Evolutionary conservation across 1,140 invertebrate genomes (phyloP).

Genomic region (Drosophila kanapiae): DNA sequence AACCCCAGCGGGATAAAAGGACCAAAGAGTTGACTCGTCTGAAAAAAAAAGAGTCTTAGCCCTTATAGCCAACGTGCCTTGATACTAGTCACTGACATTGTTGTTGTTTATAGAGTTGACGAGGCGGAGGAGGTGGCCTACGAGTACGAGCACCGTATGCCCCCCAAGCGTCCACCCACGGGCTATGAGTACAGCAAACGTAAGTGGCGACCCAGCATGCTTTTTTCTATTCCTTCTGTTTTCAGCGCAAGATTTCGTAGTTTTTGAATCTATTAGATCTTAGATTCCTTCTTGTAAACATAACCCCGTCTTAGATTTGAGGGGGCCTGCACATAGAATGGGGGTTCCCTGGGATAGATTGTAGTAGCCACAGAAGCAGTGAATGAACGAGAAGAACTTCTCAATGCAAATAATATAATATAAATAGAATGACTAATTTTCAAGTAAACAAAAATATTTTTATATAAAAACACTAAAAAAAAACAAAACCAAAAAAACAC

Average conservation of each 20-base stretch:
- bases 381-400: constrained; percentile 28
- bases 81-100: not conserved
- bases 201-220: constrained; percentile 49
- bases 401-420: constrained; percentile 37
- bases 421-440: constrained; percentile 38
- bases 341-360: constrained; percentile 25
- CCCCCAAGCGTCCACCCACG: constrained; percentile 58
- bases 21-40: not conserved
- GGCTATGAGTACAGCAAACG: constrained; percentile 76
- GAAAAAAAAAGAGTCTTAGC: constrained; percentile 14
- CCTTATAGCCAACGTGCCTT: not conserved
- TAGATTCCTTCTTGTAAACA: not conserved
- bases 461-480: constrained; percentile 8
- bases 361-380: constrained; percentile 7
- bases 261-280: constrained; percentile 2
- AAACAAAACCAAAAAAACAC: constrained; percentile 8
- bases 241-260: constrained; percentile 2
- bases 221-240: not conserved
- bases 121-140: constrained; percentile 70
- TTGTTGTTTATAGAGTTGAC: constrained; percentile 63
- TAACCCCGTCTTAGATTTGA: too few species aligned
- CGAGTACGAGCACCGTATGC: constrained; percentile 72
- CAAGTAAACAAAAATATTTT: constrained; percentile 26
- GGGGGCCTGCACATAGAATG: constrained; percentile 24
- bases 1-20: constrained; percentile 18